Percentiles rank a stretch among this genome's conserved stretches.
Evolutionary conservation across 1,140 invertebrate genomes (phyloP).

Genomic region (Diachasma alloeum): DNA sequence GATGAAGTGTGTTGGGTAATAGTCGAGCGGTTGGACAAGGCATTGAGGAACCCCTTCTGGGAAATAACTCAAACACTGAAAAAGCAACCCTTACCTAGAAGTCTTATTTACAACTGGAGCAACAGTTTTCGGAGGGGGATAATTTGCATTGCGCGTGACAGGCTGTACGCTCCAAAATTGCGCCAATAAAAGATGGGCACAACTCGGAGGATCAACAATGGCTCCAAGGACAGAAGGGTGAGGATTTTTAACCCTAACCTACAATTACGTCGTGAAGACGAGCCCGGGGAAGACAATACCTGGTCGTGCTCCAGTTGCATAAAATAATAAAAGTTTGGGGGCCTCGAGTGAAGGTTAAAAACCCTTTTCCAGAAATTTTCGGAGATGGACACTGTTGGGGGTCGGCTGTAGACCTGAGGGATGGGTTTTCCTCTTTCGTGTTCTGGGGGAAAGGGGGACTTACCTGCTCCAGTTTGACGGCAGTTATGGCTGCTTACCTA

Average conservation of each 20-base stretch:
- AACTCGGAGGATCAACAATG: conserved; percentile 18
- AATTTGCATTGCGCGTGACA: conserved; percentile 19
- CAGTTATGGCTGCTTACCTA: conserved; percentile 27
- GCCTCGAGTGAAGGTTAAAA: conserved; percentile 39
- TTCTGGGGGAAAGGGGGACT: conserved; percentile 12
- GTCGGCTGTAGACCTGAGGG: conserved; percentile 11
- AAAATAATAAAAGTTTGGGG: conserved; percentile 52
- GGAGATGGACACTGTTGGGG: not conserved
- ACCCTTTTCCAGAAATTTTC: conserved; percentile 46
- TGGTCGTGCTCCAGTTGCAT: conserved; percentile 55
- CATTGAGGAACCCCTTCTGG: conserved; percentile 22
- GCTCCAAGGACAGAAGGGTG: conserved; percentile 20
- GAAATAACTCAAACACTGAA: conserved; percentile 22
- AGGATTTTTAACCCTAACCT: conserved; percentile 58
- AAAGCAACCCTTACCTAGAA: conserved; percentile 44
- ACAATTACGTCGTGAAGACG: conserved; percentile 58
- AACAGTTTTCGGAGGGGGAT: conserved; percentile 15
- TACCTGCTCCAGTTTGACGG: conserved; percentile 58
- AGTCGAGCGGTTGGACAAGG: not conserved
- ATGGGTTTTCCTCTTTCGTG: conserved; percentile 23
- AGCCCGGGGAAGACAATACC: conserved; percentile 42
- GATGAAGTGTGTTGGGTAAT: conserved; percentile 13
- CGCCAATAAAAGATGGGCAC: not conserved
- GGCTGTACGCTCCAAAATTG: not conserved
- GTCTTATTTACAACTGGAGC: conserved; percentile 60